Evolutionary conservation across 2,888 invertebrate genomes (phyloP).

Genomic region (Sthenelais limicola): DNA sequence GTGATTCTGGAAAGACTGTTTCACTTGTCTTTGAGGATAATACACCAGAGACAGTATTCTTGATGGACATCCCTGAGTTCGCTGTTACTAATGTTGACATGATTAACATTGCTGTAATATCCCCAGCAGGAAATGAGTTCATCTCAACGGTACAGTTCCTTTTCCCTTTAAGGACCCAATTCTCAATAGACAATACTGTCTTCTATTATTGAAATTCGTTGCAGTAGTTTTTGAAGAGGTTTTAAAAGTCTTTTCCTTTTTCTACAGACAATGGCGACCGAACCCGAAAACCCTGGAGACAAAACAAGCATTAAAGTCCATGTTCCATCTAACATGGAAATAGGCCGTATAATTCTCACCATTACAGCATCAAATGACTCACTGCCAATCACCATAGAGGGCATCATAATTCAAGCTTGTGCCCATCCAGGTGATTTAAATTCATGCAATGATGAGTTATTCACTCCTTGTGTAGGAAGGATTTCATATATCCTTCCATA

Average conservation of each 20-base stretch:
- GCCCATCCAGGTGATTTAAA: not conserved
- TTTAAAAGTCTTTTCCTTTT: no score
- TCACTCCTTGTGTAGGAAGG: no score
- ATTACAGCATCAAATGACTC: not conserved
- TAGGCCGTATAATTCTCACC: not conserved
- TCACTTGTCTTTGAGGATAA: not conserved
- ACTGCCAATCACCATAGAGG: constrained; percentile 1
- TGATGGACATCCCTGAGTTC: constrained; percentile 23
- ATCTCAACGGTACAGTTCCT: constrained; percentile 3
- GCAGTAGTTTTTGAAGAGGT: no score
- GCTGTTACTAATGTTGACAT: not conserved
- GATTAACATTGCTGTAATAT: not conserved
- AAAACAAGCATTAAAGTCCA: not conserved
- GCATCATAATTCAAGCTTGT: not conserved
- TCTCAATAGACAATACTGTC: no score
- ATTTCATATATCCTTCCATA: no score
- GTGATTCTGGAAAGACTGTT: not conserved
- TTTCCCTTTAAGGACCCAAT: no score
- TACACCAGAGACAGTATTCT: constrained; percentile 8
- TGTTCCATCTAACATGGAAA: constrained; percentile 15
- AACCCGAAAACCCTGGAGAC: no score
- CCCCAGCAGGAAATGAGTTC: constrained; percentile 16
- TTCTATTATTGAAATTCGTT: no score
- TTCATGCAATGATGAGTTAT: no score
- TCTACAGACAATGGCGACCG: no score